Evolutionary conservation across 2,113 vertebrate species (phyloP).

Genomic region (Cephalopholis sonnerati): DNA sequence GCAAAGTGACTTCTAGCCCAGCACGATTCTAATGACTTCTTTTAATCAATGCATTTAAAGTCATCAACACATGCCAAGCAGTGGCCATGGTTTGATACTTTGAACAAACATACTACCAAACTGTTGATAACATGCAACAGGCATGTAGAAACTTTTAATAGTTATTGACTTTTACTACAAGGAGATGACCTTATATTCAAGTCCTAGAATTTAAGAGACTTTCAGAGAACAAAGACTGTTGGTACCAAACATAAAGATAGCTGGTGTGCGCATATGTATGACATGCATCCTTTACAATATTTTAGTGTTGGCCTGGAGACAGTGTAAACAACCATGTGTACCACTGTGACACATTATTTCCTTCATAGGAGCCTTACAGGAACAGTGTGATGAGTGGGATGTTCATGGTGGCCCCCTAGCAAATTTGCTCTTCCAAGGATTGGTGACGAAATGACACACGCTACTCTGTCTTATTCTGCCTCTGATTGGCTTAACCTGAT

Average conservation of each 20-base stretch:
- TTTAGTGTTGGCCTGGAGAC: not conserved
- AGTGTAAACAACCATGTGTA: not conserved
- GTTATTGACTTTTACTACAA: not conserved
- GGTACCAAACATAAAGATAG: not conserved
- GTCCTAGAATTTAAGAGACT: not conserved
- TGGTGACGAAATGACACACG: too few species aligned
- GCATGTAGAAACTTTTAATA: not conserved
- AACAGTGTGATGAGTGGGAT: too few species aligned
- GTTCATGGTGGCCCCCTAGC: too few species aligned
- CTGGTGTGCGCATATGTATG: not conserved
- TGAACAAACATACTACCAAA: not conserved
- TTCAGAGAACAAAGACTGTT: not conserved
- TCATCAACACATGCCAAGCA: constrained; percentile 11
- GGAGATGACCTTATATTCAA: too few species aligned
- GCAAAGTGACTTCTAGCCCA: constrained; percentile 35
- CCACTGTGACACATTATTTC: not conserved
- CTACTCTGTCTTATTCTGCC: too few species aligned
- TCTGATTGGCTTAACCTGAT: too few species aligned
- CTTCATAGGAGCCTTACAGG: too few species aligned
- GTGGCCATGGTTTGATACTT: not conserved
- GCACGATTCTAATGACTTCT: constrained; percentile 33
- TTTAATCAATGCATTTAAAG: constrained; percentile 24
- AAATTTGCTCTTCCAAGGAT: too few species aligned
- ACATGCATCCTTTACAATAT: not conserved
- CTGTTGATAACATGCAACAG: not conserved